A percentile compares a stretch with the other conserved stretches of the same genome.
Evolutionary conservation across 2,888 invertebrate species (phyloP).

Genomic region (Uropetala carovei): DNA sequence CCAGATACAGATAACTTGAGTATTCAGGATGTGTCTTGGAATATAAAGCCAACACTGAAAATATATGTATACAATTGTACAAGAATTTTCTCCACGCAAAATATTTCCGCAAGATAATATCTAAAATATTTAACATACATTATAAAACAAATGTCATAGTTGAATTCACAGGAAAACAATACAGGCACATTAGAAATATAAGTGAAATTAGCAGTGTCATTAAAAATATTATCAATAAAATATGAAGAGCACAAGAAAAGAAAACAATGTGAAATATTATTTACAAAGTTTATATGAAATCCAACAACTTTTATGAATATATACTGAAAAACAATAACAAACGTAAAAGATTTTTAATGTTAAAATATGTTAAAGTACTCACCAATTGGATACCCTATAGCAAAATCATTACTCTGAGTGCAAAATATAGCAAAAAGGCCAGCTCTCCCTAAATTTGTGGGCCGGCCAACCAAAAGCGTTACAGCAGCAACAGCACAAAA

Average conservation of each 20-base stretch:
- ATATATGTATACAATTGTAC: conserved; percentile 63
- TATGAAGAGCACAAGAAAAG: conserved; percentile 67
- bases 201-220: too few relatives aligned
- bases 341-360: not conserved
- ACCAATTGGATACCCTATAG: conserved; percentile 96
- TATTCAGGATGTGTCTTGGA: conserved; percentile 91
- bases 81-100: not conserved
- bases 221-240: conserved; percentile 68
- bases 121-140: conserved; percentile 19
- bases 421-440: conserved; percentile 96
- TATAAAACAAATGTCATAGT: conserved; percentile 60
- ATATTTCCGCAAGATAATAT: conserved; percentile 3
- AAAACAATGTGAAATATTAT: not conserved
- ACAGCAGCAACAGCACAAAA: conserved; percentile 88
- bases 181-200: too few relatives aligned
- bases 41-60: conserved; percentile 90
- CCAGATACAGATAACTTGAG: conserved; percentile 91
- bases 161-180: too few relatives aligned
- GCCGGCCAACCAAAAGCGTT: conserved; percentile 84
- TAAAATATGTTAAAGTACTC: conserved; percentile 73
- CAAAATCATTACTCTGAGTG: conserved; percentile 98
- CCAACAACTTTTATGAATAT: not conserved
- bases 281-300: not conserved
- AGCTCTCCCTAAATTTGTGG: conserved; percentile 88
- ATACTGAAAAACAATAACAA: not conserved